Evolutionary conservation across 2,888 invertebrate species (phyloP), one percentile per base, ranked within the genome.

Genomic region (Eupithecia dodoneata): DNA sequence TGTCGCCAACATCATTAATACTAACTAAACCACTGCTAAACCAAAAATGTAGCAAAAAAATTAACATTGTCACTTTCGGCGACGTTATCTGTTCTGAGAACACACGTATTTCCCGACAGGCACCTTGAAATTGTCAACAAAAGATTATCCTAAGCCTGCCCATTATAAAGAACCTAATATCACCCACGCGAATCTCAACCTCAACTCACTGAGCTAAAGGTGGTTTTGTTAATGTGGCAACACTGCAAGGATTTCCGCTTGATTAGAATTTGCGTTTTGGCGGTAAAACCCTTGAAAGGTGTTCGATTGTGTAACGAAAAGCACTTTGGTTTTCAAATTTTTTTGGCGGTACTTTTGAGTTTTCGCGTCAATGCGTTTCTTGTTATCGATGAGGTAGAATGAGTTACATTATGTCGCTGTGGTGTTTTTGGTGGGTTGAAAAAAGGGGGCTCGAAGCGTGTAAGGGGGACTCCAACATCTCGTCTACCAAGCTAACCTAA

Each of bases 51-150:
- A 67, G 49, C 73, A 80, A 79, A 81, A 30, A 78, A 80, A 83
- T 84, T 69, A 83, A 85, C 81, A 88, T 87, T 89, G 90, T 91
- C 91, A 91, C 90, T 89, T 90, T 89, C 87, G 80, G 83, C 84
- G 76, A 84, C 83, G 81, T 81, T 83, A 82, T 81, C 82, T 80
- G 79, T 93, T 93, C 92, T 79, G 59, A 81, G 92, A 92, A 92
- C 88, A 86, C 88, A 79, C 87, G 84, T 87, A 85, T 87, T 86
- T 86, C 84, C 85, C 84, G 79, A 79, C 82, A 85, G 83, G 84
- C 90, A 89, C 90, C 90, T 92, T 87, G 83, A 85, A 87, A 88
- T 89, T 91, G 91, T 92, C 94, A 94, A 94, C 94, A 94, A 93
- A 92, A 93, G 94, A 93, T 94, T 94, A 94, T 92, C 91, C 89